Percentiles rank a stretch among this genome's conserved stretches.
Conservation (phyloP, 2,113 vertebrate species). For the Cinclus cinclus region DNA sequence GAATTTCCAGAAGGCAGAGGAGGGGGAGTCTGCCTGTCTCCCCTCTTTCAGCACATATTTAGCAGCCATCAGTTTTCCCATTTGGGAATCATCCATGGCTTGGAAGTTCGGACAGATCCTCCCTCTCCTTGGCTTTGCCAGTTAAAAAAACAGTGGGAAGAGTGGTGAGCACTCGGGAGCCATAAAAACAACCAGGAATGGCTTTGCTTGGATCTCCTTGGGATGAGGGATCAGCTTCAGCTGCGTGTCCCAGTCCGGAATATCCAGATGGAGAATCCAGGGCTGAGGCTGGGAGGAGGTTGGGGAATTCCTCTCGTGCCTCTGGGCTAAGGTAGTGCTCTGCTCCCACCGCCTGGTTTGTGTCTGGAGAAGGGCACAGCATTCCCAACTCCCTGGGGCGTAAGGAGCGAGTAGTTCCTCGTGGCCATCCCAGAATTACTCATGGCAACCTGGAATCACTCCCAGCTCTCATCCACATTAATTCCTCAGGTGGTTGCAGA, state of each 20-base stretch:
- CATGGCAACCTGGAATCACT: neutral
- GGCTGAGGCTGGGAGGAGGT: neutral
- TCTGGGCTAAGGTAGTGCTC: slow-evolving; percentile 55
- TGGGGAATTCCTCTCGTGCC: slow-evolving; percentile 62
- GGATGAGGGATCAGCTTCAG: neutral
- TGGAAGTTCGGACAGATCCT: neutral
- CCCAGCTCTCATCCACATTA: rapidly evolving
- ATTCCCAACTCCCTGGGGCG: neutral
- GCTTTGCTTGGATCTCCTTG: neutral
- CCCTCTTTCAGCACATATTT: neutral
- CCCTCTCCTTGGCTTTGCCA: neutral
- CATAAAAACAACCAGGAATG: neutral
- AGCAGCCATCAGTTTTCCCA: neutral
- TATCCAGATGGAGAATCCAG: neutral
- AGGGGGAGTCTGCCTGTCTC: neutral
- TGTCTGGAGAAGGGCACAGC: neutral
- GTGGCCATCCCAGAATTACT: neutral
- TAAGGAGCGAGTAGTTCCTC: neutral
- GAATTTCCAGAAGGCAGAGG: neutral
- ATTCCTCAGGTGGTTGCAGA: rapidly evolving
- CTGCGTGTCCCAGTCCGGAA: neutral
- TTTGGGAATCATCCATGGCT: neutral
- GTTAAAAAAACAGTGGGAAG: neutral
- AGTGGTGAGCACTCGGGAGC: rapidly evolving
- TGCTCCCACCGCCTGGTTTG: slow-evolving; percentile 57